Percentiles rank a stretch among this genome's conserved stretches.
Evolutionary conservation across 2,888 invertebrate genomes (phyloP).

Genomic region (Stegana nigrithorax): DNA sequence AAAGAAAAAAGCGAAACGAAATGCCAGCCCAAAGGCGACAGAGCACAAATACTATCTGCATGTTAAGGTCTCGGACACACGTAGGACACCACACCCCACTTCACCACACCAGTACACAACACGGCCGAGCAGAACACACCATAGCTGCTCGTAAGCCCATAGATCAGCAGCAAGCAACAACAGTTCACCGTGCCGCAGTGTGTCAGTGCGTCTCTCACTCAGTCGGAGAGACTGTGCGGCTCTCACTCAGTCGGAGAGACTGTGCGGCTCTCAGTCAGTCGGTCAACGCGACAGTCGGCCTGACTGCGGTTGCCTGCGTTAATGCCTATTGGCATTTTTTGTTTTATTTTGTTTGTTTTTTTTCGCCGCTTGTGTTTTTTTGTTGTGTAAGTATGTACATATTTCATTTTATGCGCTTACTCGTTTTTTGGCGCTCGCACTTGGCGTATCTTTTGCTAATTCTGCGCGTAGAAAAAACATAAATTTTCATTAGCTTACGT

Average conservation of each 20-base stretch:
- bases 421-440: neutral
- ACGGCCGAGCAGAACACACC: too few species aligned
- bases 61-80: neutral
- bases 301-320: too few species aligned
- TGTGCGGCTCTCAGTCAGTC: neutral
- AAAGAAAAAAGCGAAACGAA: conserved; percentile 13
- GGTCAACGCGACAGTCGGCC: neutral
- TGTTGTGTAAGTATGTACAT: too few species aligned
- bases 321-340: too few species aligned
- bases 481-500: too few species aligned
- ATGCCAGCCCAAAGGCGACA: too few species aligned
- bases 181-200: neutral
- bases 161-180: neutral
- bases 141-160: too few species aligned
- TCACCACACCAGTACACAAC: neutral
- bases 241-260: too few species aligned
- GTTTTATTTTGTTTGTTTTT: neutral
- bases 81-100: neutral
- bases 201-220: neutral
- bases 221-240: too few species aligned
- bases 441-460: conserved; percentile 14
- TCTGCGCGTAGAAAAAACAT: conserved; percentile 23
- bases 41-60: neutral
- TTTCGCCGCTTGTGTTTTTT: neutral
- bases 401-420: neutral